These are phyloP conservation scores for Bettongia penicillata DNA, from an alignment of 2,113 vertebrate genomes.

Conservation along the genomic window DNA sequence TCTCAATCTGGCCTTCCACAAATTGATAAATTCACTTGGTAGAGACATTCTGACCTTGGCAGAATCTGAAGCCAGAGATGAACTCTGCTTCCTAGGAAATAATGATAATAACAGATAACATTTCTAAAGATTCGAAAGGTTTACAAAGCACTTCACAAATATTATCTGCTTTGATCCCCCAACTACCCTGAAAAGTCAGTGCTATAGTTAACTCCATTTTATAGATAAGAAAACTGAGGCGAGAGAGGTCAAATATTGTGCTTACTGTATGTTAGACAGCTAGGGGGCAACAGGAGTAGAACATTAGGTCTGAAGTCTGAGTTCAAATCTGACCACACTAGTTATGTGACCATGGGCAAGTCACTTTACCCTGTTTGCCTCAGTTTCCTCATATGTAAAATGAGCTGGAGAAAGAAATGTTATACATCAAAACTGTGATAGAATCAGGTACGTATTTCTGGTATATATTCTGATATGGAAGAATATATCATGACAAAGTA, in stretches of 20 bases:
- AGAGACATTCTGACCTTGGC: not conserved
- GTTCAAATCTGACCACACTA: no score
- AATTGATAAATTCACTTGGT: not conserved
- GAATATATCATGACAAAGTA: not conserved
- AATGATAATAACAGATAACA: not conserved
- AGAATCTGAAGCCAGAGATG: not conserved
- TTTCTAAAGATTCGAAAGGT: not conserved
- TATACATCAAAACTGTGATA: not conserved
- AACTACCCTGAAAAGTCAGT: not conserved
- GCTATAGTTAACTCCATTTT: not conserved
- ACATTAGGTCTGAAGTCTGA: no score
- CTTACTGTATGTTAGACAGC: no score
- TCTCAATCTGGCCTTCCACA: not conserved
- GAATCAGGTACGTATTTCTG: not conserved
- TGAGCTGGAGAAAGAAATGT: no score
- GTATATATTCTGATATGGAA: not conserved
- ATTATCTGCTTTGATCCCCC: not conserved
- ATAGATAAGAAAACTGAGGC: not conserved
- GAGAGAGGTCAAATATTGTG: no score
- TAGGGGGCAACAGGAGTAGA: no score
- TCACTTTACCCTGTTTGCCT: no score
- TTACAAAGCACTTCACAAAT: not conserved
- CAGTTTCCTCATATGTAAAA: no score
- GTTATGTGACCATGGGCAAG: no score
- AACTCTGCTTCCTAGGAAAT: not conserved